Base-by-base conservation (phyloP, 2,113 vertebrate species). In the Hepsetus odoe region DNA sequence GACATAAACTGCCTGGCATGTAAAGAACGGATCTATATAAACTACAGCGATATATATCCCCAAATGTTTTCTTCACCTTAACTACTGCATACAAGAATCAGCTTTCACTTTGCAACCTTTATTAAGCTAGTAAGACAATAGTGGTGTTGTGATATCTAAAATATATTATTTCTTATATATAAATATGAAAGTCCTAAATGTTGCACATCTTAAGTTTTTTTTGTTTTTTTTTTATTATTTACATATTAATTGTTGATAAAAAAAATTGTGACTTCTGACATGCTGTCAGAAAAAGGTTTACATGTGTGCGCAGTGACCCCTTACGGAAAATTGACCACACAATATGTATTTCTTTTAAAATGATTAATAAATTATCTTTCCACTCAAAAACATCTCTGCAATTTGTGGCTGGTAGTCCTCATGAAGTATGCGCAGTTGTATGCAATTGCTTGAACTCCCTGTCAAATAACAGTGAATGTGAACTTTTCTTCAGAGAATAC, bases 151-250 rank as follows among this genome's bases (percentile, higher is more conserved):
- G 83, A 88, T 82, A 83, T 65, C 90, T 92, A 91, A 92, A 92
- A 92, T 91, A 92, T 92, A 88, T 91, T 90, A 92, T 85, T 89
- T 88, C 85, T 89, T 87, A 91, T 86, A 90, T 85, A 87, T 91
- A 93, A 92, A 92, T 90, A 92, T 78, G 85, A 88, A 83, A 80
- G 82, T 86, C 76, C 85, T 82, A 79, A 85, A 82, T 71, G 76
- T 72, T 84, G 77, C 84, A 89, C 85, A 73, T 66, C 80, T 74
- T 74, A 55, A 42, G 68, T 84, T 70, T 82, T 77, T 72, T 80
- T 81, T 81, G 78, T 79, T 85, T 78, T 51, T 30, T 20, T 33
- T 72, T 33, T 18, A 35, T 71, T 56, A 32, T 20, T 68, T 79
- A 68, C 20, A 77, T 20, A 14, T 67, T 6, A 51, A 53, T 12